These are phyloP conservation scores for Tribolium madens DNA, from an alignment of 1,140 invertebrate species.

Conservation along the genomic window DNA sequence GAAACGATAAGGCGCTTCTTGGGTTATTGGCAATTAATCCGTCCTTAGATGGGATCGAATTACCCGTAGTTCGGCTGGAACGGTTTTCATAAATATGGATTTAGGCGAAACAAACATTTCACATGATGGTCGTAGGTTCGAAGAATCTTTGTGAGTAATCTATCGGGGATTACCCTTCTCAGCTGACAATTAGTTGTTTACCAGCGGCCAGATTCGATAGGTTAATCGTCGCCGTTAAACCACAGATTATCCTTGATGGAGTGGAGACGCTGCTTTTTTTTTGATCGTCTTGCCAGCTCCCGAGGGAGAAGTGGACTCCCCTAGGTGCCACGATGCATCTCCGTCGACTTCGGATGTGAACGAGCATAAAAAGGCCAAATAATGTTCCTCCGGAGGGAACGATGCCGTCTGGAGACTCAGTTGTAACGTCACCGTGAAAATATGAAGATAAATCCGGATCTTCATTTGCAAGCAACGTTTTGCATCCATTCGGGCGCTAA, in stretches of 20 bases:
- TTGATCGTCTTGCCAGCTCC: not conserved
- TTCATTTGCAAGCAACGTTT: slow-evolving; percentile 40
- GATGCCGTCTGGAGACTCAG: slow-evolving; percentile 5
- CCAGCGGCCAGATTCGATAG: slow-evolving; percentile 43
- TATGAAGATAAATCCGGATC: slow-evolving; percentile 44
- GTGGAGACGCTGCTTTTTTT: not conserved
- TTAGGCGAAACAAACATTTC: slow-evolving; percentile 3
- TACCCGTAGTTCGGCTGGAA: not conserved
- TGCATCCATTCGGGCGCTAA: slow-evolving; percentile 35
- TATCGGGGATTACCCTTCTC: slow-evolving; percentile 46
- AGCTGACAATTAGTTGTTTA: slow-evolving; percentile 49
- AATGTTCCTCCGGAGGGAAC: slow-evolving; percentile 25
- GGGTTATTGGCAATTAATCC: slow-evolving; percentile 44
- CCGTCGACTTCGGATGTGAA: not conserved
- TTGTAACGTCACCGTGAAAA: slow-evolving; percentile 37
- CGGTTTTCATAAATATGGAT: slow-evolving; percentile 26
- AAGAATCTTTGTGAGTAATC: slow-evolving; percentile 38
- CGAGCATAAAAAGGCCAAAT: slow-evolving; percentile 39
- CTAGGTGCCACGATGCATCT: slow-evolving; percentile 26
- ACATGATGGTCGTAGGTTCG: not conserved
- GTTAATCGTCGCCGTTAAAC: slow-evolving; percentile 28
- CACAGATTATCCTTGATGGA: slow-evolving; percentile 41
- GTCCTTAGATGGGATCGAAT: slow-evolving; percentile 10
- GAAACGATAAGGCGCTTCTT: slow-evolving; percentile 24
- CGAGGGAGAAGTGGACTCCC: not conserved